Conservation (phyloP, 2,797 vertebrate genomes). For the Calcarius lapponicus region DNA sequence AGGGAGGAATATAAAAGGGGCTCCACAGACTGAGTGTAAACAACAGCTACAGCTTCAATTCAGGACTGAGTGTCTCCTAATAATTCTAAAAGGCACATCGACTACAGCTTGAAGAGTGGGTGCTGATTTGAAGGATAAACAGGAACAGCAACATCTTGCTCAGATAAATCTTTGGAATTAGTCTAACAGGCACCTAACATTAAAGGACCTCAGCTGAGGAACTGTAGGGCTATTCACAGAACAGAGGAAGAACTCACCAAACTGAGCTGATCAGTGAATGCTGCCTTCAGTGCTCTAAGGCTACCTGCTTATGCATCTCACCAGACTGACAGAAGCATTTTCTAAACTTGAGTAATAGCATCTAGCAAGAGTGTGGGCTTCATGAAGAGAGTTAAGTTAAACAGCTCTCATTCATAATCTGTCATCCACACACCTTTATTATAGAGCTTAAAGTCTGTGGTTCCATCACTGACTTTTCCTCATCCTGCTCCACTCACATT, state of each 20-base stretch:
- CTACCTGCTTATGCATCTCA: background rate
- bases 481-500: background rate
- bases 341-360: background rate
- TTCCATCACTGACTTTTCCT: background rate
- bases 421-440: background rate
- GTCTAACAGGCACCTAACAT: background rate
- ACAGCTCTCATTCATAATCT: background rate
- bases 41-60: background rate
- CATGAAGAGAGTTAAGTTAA: background rate
- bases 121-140: background rate
- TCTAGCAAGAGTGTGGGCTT: background rate
- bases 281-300: background rate
- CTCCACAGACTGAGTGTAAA: background rate
- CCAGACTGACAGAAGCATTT: background rate
- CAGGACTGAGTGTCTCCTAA: background rate
- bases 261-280: background rate
- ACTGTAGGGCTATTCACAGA: background rate
- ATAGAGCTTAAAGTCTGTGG: background rate
- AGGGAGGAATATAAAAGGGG: background rate
- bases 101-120: background rate
- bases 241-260: background rate
- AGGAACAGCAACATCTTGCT: background rate
- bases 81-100: background rate
- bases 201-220: background rate
- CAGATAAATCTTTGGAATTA: background rate